These are phyloP conservation scores for Leptinotarsa tumamoca DNA, from an alignment of 2,888 invertebrate species.

Conservation along the genomic window DNA sequence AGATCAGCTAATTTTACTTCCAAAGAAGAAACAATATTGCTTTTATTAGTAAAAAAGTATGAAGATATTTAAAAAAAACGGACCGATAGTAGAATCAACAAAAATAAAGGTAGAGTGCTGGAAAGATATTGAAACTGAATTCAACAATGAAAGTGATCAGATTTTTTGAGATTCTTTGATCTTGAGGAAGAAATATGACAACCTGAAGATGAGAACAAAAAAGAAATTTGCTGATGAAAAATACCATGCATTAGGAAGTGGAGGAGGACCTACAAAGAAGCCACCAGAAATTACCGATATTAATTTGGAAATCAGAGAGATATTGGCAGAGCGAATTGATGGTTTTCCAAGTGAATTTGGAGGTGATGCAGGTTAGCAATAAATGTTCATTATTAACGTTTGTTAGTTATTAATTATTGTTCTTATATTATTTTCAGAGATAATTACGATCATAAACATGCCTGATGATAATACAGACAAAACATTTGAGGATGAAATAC, in stretches of 20 bases:
- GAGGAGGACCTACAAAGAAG: slow-evolving; percentile 35
- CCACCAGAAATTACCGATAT: slow-evolving; percentile 30
- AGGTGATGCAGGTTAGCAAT: slow-evolving; percentile 14
- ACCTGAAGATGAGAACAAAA: slow-evolving; percentile 43
- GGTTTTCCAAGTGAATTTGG: neutral
- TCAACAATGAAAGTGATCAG: slow-evolving; percentile 25
- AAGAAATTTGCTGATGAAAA: slow-evolving; percentile 43
- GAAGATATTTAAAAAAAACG: neutral
- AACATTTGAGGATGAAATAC: neutral
- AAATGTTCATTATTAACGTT: neutral
- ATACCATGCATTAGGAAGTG: slow-evolving; percentile 35
- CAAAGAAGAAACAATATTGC: neutral
- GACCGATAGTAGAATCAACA: slow-evolving; percentile 12
- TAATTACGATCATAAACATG: neutral
- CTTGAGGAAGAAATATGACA: slow-evolving; percentile 42
- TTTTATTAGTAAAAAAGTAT: too few relatives aligned
- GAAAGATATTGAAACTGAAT: slow-evolving; percentile 27
- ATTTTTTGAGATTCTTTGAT: slow-evolving; percentile 24
- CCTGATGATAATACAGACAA: neutral
- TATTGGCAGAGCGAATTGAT: slow-evolving; percentile 10
- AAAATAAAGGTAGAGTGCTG: slow-evolving; percentile 20
- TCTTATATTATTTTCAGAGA: slow-evolving; percentile 7
- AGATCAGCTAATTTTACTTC: slow-evolving; percentile 2
- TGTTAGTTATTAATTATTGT: neutral
- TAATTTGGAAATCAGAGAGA: slow-evolving; percentile 25